phyloP scores from a whole-genome alignment of 2,888 invertebrate species.

The Drosophila leonis region DNA sequence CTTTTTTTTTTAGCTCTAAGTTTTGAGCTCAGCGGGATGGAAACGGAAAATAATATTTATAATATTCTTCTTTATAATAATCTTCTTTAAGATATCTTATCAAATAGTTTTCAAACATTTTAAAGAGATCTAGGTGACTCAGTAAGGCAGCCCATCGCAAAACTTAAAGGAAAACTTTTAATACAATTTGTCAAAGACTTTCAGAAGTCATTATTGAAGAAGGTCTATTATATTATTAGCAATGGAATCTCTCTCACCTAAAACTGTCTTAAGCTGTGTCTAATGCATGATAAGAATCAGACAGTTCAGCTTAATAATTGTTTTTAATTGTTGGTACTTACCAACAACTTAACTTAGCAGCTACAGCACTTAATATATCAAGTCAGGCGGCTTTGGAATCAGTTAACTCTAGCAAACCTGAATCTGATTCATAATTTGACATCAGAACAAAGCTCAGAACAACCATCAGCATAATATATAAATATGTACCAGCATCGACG shows the following conservation, averaged over 20 bases:
- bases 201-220: background rate
- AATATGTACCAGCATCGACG: background rate
- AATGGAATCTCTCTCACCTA: background rate
- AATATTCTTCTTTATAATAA: too few relatives aligned
- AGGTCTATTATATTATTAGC: background rate
- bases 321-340: conserved; percentile 15
- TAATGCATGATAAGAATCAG: conserved; percentile 6
- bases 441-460: background rate
- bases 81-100: too few relatives aligned
- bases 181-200: background rate
- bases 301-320: conserved; percentile 2
- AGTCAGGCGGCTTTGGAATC: background rate
- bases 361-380: background rate
- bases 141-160: too few relatives aligned
- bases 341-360: conserved; percentile 1
- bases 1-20: too few relatives aligned
- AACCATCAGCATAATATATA: conserved; percentile 18
- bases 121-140: background rate
- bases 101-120: background rate
- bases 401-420: background rate
- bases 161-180: background rate
- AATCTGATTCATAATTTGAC: conserved; percentile 12
- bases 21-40: too few relatives aligned
- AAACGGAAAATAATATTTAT: too few relatives aligned
- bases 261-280: background rate